Conservation (phyloP, 2,888 invertebrate species). For the Eristalis tenax region DNA sequence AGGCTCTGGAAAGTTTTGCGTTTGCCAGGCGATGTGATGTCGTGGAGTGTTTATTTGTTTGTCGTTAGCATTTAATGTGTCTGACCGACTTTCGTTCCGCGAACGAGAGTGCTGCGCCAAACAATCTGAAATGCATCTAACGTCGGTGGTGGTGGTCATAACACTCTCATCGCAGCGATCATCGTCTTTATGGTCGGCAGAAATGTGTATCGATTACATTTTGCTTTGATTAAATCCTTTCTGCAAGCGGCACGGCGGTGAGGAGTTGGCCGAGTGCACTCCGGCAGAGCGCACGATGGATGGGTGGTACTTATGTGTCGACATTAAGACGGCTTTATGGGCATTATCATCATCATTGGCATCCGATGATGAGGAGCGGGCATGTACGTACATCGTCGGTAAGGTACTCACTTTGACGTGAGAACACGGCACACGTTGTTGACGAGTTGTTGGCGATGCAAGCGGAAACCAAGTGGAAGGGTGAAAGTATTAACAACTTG, state of each 20-base stretch:
- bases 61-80: slow-evolving; percentile 63
- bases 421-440: not conserved
- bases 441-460: not conserved
- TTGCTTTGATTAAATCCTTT: slow-evolving; percentile 53
- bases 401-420: slow-evolving; percentile 8
- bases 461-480: not conserved
- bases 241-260: not conserved
- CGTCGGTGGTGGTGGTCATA: slow-evolving; percentile 32
- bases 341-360: slow-evolving; percentile 40
- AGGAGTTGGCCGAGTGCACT: not conserved
- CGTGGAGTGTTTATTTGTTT: slow-evolving; percentile 22
- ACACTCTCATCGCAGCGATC: slow-evolving; percentile 65
- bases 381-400: not conserved
- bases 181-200: slow-evolving; percentile 58
- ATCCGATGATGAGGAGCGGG: not conserved
- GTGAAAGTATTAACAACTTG: not conserved
- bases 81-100: slow-evolving; percentile 62
- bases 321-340: slow-evolving; percentile 45
- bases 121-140: slow-evolving; percentile 25
- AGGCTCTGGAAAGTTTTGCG: slow-evolving; percentile 45
- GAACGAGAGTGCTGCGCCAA: not conserved
- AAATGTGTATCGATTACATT: slow-evolving; percentile 59
- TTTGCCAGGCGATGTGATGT: not conserved
- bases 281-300: not conserved
- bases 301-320: slow-evolving; percentile 28